phyloP scores from a whole-genome alignment of 2,113 vertebrate species.

The Panthera uncia region DNA sequence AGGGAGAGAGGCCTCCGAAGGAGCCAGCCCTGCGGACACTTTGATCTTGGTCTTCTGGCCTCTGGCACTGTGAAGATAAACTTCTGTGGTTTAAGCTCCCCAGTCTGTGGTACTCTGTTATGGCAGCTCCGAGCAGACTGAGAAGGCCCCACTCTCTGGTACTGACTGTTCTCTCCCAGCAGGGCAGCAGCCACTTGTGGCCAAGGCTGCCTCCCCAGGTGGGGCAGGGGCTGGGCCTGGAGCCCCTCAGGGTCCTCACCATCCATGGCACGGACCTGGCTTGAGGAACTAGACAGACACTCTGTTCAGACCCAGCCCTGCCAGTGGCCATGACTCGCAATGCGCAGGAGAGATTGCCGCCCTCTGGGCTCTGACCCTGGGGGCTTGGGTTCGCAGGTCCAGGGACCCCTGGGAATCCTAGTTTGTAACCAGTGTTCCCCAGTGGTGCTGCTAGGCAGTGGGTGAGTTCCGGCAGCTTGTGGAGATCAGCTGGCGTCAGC shows the following conservation, averaged over 20 bases:
- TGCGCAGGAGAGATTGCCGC: not conserved
- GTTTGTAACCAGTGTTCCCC: too few relatives aligned
- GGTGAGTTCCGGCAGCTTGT: not conserved
- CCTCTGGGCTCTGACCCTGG: not conserved
- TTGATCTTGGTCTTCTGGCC: not conserved
- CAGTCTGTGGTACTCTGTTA: rapidly evolving
- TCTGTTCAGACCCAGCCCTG: not conserved
- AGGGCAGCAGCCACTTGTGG: not conserved
- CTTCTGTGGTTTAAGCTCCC: too few relatives aligned
- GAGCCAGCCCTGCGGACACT: rapidly evolving
- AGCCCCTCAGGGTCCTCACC: not conserved
- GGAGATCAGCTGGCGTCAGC: not conserved
- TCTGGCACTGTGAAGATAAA: not conserved
- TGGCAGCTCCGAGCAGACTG: not conserved
- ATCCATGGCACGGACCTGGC: not conserved
- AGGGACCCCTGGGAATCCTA: not conserved
- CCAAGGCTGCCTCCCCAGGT: rapidly evolving
- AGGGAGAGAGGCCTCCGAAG: not conserved
- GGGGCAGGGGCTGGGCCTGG: not conserved
- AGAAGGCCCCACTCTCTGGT: too few relatives aligned
- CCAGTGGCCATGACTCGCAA: not conserved
- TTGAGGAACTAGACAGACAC: not conserved
- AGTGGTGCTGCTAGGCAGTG: not conserved
- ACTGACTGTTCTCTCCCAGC: not conserved
- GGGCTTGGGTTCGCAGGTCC: not conserved